Evolutionary conservation across 2,797 vertebrate species (phyloP), one percentile per base, ranked within the genome.

Genomic region (Syngnathus rostellatus): DNA sequence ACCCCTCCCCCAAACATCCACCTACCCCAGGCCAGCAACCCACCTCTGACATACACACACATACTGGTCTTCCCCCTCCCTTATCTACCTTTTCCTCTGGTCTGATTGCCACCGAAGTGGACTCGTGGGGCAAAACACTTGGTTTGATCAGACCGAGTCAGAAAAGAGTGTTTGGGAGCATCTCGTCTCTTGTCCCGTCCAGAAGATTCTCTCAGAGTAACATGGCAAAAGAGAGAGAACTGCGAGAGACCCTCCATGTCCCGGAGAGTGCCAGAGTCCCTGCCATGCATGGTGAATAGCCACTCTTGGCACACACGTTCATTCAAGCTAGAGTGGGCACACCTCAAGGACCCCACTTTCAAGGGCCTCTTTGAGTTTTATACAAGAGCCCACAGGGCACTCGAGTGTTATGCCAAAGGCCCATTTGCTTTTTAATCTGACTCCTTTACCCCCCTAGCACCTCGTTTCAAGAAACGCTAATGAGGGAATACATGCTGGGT

Each of bases 251-350:
- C 73, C 78, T 80, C 61, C 43, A 73, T 67, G 72, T 66, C 64
- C 71, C 10, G 37, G 66, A 64, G 75, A 72, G 77, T 69, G 77
- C 76, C 81, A 77, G 46, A 81, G 77, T 73, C 78, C 79, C 76
- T 31, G 79, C 82, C 73, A 81, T 81, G 79, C 77, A 68, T 69
- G 64, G 64, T 77, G 77, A 84, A 84, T 71, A 67, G 75, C 72
- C 72, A 72, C 72, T 81, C 74, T 70, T 83, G 77, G 80, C 74
- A 78, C 82, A 79, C 81, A 78, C 78, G 77, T 80, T 74, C 54
- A 79, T 84, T 84, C 77, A 81, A 64, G 61, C 75, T 83, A 2
- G 69, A 86, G 84, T 87, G 81, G 75, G 79, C 67, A 77, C 77
- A 81, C 77, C 83, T 78, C 75, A 25, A 77, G 74, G 65, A 77